Evolutionary conservation across 2,888 invertebrate genomes (phyloP).

Genomic region (Seira ritae): DNA sequence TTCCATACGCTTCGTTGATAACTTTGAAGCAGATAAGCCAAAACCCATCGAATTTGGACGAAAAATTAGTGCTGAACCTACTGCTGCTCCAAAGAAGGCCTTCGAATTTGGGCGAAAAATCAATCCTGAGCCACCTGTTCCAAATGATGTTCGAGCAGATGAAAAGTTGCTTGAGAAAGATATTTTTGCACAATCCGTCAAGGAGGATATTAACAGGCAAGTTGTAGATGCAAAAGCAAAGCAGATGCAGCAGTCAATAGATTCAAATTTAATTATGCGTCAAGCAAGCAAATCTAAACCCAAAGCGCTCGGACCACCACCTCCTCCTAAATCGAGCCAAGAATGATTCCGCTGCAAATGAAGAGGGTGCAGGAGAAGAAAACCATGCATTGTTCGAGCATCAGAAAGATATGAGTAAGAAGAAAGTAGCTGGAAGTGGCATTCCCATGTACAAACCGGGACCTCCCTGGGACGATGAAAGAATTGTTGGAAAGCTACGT

Average conservation of each 20-base stretch:
- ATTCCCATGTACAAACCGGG: constrained; percentile 17
- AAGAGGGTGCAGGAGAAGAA: background rate
- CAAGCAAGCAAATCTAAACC: constrained; percentile 2
- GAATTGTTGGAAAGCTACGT: constrained; percentile 16
- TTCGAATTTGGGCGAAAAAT: background rate
- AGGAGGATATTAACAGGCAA: background rate
- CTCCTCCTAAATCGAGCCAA: too few relatives aligned
- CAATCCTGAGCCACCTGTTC: background rate
- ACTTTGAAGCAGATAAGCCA: too few relatives aligned
- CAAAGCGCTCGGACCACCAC: background rate
- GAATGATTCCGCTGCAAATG: too few relatives aligned
- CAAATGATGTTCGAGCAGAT: too few relatives aligned
- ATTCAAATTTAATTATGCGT: background rate
- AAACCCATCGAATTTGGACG: background rate
- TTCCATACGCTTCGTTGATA: too few relatives aligned
- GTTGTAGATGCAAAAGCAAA: background rate
- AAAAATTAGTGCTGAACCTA: background rate
- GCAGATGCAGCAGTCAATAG: background rate
- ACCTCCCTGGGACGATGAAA: constrained; percentile 42
- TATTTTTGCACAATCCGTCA: background rate
- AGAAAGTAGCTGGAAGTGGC: background rate
- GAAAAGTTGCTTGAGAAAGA: background rate
- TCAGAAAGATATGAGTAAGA: background rate
- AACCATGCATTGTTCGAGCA: background rate
- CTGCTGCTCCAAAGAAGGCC: background rate